Evolutionary conservation across 1,140 invertebrate genomes (phyloP), one percentile per base, ranked within the genome.

Genomic region (Bombus consobrinus): DNA sequence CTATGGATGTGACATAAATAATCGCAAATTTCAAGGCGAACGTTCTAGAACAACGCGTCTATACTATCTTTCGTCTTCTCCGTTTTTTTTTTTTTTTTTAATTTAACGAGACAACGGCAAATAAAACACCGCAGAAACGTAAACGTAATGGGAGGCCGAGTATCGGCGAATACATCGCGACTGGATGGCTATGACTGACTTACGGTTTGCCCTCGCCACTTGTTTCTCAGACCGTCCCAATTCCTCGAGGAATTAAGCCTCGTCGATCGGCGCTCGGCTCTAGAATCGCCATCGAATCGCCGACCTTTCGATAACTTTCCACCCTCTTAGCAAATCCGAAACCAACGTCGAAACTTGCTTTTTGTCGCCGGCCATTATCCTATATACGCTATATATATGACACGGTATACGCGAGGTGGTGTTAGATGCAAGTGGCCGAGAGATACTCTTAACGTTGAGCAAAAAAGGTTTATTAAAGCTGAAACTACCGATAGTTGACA

Each of bases 251-350:
- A 86, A 86, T 86, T 82, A 47, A n/a, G 39, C 22, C 78, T 18
- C 43, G 57, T 39, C 79, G 47, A 34, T 32, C n/a, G n/a, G n/a
- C n/a, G 13, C 15, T 34, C 32, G 25, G 2, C 15, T 62, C 25
- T 37, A 22, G 41, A 83, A 86, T 73, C 82, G 64, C 85, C 18
- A 86, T 86, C 68, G 39, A 72, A 86, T 86, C 64, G 53, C 62
- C 85, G 53, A 86, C 64, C 85, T 76, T 77, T 75, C 71, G 12
- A 74, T 82, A 69, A 83, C 37, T 86, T 71, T 53, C n/a, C 73
- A 43, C 37, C 32, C 69, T 22, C 47, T 18, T 28, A 0, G 22
- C 62, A 34, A 9, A 8, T 12, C 0, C 25, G 12, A 25, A 4
- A 34, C 32, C 64, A 18, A 18, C n/a, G 64, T 0, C 32, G 81